phyloP scores from a whole-genome alignment of 1,140 invertebrate genomes.

The Cylas formicarius region DNA sequence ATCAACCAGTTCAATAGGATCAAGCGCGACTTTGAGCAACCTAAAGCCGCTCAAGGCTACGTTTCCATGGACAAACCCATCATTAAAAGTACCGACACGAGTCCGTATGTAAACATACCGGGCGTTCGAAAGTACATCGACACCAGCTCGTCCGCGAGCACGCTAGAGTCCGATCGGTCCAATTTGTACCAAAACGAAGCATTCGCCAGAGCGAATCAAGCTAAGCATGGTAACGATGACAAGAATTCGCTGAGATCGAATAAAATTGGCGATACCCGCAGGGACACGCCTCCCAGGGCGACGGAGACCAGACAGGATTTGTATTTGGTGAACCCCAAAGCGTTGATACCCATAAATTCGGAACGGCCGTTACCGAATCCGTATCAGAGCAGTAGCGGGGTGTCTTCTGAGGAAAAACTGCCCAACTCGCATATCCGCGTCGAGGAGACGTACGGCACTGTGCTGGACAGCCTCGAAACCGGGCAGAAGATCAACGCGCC shows the following conservation, averaged over 20 bases:
- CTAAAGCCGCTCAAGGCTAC: constrained; percentile 22
- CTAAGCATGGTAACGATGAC: constrained; percentile 1
- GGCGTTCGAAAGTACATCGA: constrained; percentile 34
- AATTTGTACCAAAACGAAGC: constrained; percentile 26
- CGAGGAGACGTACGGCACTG: constrained; percentile 33
- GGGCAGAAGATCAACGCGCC: constrained; percentile 8
- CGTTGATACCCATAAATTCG: constrained; percentile 38
- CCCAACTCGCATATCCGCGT: neutral
- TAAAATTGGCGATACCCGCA: constrained; percentile 13
- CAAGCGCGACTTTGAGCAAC: constrained; percentile 24
- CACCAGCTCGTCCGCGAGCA: constrained; percentile 37
- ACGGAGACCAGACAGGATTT: constrained; percentile 32
- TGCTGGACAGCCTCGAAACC: constrained; percentile 28
- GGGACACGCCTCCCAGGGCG: constrained; percentile 32
- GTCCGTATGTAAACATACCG: constrained; percentile 27
- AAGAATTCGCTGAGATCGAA: constrained; percentile 6
- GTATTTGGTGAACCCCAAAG: constrained; percentile 37
- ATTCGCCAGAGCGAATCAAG: neutral
- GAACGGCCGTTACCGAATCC: constrained; percentile 37
- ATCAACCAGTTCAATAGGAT: constrained; percentile 31
- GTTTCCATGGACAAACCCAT: constrained; percentile 26
- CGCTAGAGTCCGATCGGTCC: constrained; percentile 27
- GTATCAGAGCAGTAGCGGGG: constrained; percentile 22
- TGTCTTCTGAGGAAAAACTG: constrained; percentile 11
- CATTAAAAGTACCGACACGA: constrained; percentile 10